phyloP scores from a whole-genome alignment of 2,888 invertebrate genomes.

The Stenurella melanura region DNA sequence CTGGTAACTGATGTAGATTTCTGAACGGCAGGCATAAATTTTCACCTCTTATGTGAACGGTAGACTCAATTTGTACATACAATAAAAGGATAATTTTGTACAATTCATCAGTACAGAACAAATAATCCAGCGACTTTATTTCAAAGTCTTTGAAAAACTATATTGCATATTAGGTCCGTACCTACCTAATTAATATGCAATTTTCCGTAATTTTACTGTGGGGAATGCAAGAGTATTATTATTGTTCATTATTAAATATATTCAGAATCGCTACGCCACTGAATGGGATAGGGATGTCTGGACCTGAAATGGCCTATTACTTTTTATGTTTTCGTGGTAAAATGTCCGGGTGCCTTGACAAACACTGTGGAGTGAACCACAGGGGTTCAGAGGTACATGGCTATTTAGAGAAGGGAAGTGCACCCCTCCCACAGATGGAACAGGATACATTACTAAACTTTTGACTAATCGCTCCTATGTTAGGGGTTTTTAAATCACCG shows the following conservation, averaged over 20 bases:
- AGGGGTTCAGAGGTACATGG: constrained; percentile 16
- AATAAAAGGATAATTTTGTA: too few relatives aligned
- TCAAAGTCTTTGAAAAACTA: too few relatives aligned
- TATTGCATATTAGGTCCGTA: too few relatives aligned
- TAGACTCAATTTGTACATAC: too few relatives aligned
- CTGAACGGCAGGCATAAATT: too few relatives aligned
- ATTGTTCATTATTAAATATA: background rate
- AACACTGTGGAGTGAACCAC: constrained; percentile 11
- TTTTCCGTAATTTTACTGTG: too few relatives aligned
- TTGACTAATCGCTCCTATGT: constrained; percentile 9
- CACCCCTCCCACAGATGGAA: constrained; percentile 20
- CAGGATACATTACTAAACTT: constrained; percentile 6
- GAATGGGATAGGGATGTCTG: background rate
- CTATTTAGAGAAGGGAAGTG: constrained; percentile 22
- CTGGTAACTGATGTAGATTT: too few relatives aligned
- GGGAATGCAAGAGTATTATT: too few relatives aligned
- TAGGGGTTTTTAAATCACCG: constrained; percentile 22
- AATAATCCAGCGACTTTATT: too few relatives aligned
- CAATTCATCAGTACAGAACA: too few relatives aligned
- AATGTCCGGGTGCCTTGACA: constrained; percentile 24
- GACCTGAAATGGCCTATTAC: constrained; percentile 9
- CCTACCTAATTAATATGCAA: too few relatives aligned
- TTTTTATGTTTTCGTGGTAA: constrained; percentile 36
- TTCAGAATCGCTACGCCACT: background rate
- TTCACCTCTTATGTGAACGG: too few relatives aligned